These are phyloP conservation scores for Drosophila stalkeri DNA, from an alignment of 2,888 invertebrate genomes.

Conservation along the genomic window DNA sequence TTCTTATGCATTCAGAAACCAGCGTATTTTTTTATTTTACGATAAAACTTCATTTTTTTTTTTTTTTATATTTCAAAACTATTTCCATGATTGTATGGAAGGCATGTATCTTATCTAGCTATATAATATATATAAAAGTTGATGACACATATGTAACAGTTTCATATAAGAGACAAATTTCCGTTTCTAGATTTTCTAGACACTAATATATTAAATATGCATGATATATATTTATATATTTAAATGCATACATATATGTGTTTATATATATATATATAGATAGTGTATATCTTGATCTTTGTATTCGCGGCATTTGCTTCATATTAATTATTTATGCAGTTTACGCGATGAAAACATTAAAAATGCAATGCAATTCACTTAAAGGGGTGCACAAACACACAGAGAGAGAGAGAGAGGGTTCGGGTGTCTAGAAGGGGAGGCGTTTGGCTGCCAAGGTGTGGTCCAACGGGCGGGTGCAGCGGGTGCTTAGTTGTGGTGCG, in stretches of 20 bases:
- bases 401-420: neutral
- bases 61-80: neutral
- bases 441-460: conserved; percentile 5
- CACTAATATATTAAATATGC: neutral
- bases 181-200: neutral
- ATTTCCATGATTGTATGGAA: no score
- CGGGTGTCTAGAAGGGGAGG: neutral
- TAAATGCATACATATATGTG: neutral
- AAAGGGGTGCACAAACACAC: neutral
- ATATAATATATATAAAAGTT: neutral
- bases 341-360: conserved; percentile 73
- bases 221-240: neutral
- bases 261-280: neutral
- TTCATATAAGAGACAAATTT: neutral
- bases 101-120: neutral
- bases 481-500: conserved; percentile 18
- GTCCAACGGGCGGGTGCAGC: neutral
- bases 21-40: no score
- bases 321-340: conserved; percentile 70
- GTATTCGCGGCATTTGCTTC: conserved; percentile 41
- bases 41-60: neutral
- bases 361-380: conserved; percentile 65
- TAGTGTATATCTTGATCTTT: conserved; percentile 20
- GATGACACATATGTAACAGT: conserved; percentile 5
- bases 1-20: no score